Evolutionary conservation across 2,113 vertebrate species (phyloP), one percentile per base, ranked within the genome.

Genomic region (Tragelaphus scriptus): DNA sequence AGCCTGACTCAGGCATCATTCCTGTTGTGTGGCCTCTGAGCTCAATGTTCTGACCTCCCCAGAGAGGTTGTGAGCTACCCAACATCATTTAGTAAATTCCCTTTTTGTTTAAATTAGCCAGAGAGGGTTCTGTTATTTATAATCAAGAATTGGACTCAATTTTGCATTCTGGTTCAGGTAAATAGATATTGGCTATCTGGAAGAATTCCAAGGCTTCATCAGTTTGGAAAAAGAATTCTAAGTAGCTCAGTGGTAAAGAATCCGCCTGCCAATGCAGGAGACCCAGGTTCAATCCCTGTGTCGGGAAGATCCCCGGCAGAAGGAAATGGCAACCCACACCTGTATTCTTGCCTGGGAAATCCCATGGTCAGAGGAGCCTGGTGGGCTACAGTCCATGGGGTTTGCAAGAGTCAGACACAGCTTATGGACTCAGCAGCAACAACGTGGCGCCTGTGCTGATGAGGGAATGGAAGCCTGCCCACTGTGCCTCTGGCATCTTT

Each of bases 381-480:
- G 12, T 44, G 23, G 36, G 71, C 71, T 44, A 21, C 65, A 71
- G n/a, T 36, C 17, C n/a, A 11, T 23, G 65, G 65, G n/a, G n/a
- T 36, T 32, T 9, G 1, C 17, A 71, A 36, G 65, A 71, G 65
- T 14, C n/a, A 23, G 19, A 11, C n/a, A 6, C 63, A 68, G 32
- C 63, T 32, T 36, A 7, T 23, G 19, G 68, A 36, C 19, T 71
- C 17, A 12, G 11, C 19, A 26, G n/a, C 68, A 71, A 3, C 5
- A 36, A 23, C 32, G 32, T n/a, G 63, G 32, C 1, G 16, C 15
- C 63, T 19, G 68, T 36, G 68, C 17, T 23, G n/a, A 71, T 6
- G 25, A 36, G 44, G 6, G 21, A 23, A 4, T 7, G 21, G 16
- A 13, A 30, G 23, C 16, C 0, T 5, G 47, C 2, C 0, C 5